Percentiles rank a stretch among this genome's conserved stretches.
phyloP scores from a whole-genome alignment of 2,888 invertebrate genomes.

The Melieria omissa region DNA sequence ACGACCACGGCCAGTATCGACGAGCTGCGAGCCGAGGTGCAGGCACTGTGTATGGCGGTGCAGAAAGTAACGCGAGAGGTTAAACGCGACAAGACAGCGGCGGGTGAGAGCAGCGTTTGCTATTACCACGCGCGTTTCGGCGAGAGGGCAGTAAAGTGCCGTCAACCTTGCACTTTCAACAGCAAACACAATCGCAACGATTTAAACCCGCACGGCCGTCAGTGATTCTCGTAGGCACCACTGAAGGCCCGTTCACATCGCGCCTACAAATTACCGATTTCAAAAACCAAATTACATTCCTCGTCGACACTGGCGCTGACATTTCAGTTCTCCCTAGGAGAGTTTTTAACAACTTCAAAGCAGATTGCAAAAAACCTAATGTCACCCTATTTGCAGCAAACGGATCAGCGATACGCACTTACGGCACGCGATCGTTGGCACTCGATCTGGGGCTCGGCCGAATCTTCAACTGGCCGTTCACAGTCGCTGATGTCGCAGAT shows the following conservation, averaged over 20 bases:
- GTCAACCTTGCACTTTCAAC: too few relatives aligned
- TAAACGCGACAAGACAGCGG: too few relatives aligned
- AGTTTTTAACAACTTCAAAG: neutral
- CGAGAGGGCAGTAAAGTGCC: too few relatives aligned
- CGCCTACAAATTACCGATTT: slow-evolving; percentile 31
- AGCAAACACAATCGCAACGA: slow-evolving; percentile 14
- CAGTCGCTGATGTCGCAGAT: slow-evolving; percentile 42
- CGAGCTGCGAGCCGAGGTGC: too few relatives aligned
- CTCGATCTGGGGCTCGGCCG: slow-evolving; percentile 34
- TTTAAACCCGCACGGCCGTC: slow-evolving; percentile 22
- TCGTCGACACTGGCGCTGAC: slow-evolving; percentile 39
- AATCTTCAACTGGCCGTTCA: slow-evolving; percentile 42
- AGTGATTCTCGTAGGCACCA: slow-evolving; percentile 18
- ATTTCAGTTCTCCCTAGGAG: slow-evolving; percentile 34
- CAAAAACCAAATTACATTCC: slow-evolving; percentile 20
- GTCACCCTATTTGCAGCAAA: slow-evolving; percentile 40
- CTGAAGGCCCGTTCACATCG: slow-evolving; percentile 18
- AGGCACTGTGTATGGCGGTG: too few relatives aligned
- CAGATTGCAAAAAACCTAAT: neutral
- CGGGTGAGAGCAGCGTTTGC: too few relatives aligned
- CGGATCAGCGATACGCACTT: slow-evolving; percentile 33
- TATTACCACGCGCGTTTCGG: too few relatives aligned
- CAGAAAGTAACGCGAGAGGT: too few relatives aligned
- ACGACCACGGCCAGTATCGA: too few relatives aligned
- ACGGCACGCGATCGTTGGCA: slow-evolving; percentile 37